A percentile compares a stretch with the other conserved stretches of the same genome.
Conservation (phyloP, 1,140 invertebrate species). For the Teleogryllus occipitalis region DNA sequence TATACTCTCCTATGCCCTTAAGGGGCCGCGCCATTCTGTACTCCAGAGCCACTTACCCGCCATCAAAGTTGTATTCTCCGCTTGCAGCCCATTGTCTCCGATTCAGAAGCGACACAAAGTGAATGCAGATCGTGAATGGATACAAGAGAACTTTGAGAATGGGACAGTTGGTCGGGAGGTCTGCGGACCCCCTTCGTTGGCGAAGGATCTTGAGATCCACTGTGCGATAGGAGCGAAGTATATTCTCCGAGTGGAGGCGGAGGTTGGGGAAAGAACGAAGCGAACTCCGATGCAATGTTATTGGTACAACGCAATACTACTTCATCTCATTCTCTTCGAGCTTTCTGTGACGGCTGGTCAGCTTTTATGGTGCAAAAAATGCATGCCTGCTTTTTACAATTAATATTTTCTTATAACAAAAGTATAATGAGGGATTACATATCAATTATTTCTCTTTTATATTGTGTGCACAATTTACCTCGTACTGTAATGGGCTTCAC, state of each 20-base stretch:
- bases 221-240: neutral
- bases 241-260: neutral
- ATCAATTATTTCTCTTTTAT: no score
- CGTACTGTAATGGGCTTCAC: no score
- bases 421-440: no score
- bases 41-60: neutral
- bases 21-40: neutral
- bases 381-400: no score
- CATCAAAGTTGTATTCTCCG: neutral
- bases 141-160: neutral
- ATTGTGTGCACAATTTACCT: no score
- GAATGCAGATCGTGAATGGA: neutral
- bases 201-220: neutral
- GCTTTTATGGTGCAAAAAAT: no score
- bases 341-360: no score
- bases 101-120: neutral
- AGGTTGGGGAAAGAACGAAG: no score
- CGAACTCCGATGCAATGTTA: neutral
- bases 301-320: neutral
- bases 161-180: neutral
- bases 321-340: no score
- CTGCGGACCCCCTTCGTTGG: neutral
- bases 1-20: neutral
- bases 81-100: neutral
- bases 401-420: no score